These are phyloP conservation scores for Drosophila willistoni DNA, from an alignment of 1,140 invertebrate species.

Conservation along the genomic window DNA sequence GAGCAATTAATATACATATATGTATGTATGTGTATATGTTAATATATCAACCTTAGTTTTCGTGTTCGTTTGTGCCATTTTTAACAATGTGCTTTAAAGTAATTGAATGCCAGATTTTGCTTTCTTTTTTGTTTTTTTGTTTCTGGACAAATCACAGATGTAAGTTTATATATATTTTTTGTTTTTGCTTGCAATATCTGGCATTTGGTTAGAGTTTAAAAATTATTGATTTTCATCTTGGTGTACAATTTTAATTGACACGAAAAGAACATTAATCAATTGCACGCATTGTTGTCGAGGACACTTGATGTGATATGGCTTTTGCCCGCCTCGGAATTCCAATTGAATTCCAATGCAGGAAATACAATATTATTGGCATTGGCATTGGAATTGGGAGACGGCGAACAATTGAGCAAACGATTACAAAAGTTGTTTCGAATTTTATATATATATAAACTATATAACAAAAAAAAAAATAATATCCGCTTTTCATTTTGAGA, in stretches of 20 bases:
- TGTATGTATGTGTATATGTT: background rate
- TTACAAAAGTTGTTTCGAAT: background rate
- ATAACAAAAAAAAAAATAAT: constrained; percentile 29
- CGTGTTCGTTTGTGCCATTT: constrained; percentile 13
- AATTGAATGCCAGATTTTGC: background rate
- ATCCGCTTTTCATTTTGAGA: constrained; percentile 42
- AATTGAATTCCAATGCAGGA: background rate
- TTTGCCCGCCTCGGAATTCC: background rate
- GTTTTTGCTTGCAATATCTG: constrained; percentile 19
- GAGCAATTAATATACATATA: background rate
- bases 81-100: background rate
- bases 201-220: constrained; percentile 13
- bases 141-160: constrained; percentile 7
- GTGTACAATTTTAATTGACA: constrained; percentile 29
- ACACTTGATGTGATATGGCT: constrained; percentile 14
- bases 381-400: background rate
- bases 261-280: constrained; percentile 6
- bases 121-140: background rate
- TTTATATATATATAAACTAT: constrained; percentile 4
- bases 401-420: background rate
- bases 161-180: background rate
- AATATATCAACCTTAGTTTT: constrained; percentile 4
- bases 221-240: constrained; percentile 16
- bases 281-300: background rate
- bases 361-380: background rate